These are phyloP conservation scores for Poecilus cupreus DNA, from an alignment of 2,888 invertebrate genomes.

Conservation along the genomic window DNA sequence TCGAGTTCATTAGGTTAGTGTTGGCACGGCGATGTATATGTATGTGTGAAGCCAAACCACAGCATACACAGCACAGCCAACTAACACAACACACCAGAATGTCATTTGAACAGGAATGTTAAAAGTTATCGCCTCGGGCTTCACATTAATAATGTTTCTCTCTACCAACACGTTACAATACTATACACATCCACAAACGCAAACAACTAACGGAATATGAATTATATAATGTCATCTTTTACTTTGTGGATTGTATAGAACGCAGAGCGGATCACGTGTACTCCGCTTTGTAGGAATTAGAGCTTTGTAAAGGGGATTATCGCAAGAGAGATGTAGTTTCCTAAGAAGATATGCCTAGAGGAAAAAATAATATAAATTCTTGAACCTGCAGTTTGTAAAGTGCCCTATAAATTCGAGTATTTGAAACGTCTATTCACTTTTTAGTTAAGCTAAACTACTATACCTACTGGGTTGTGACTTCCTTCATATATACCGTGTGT, in stretches of 20 bases:
- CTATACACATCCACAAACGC: no score
- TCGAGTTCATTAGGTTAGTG: constrained; percentile 50
- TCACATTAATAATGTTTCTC: constrained; percentile 23
- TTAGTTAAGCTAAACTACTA: no score
- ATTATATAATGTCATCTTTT: constrained; percentile 2
- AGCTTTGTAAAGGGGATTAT: no score
- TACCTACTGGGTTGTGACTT: no score
- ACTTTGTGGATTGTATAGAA: not conserved
- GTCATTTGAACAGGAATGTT: constrained; percentile 32
- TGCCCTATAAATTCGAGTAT: no score
- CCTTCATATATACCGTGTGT: no score
- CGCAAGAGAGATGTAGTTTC: no score
- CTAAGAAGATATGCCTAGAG: no score
- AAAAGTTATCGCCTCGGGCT: not conserved
- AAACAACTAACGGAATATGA: constrained; percentile 17
- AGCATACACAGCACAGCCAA: not conserved
- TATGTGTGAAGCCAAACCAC: not conserved
- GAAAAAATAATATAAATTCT: no score
- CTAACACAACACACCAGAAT: not conserved
- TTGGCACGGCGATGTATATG: not conserved
- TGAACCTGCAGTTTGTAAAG: no score
- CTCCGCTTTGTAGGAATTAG: no score
- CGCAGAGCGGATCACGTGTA: not conserved
- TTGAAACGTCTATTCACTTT: no score
- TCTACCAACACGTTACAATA: not conserved